Percentiles rank a stretch among this genome's conserved stretches.
Evolutionary conservation across 2,888 invertebrate species (phyloP).

Genomic region (Mythimna loreyi): DNA sequence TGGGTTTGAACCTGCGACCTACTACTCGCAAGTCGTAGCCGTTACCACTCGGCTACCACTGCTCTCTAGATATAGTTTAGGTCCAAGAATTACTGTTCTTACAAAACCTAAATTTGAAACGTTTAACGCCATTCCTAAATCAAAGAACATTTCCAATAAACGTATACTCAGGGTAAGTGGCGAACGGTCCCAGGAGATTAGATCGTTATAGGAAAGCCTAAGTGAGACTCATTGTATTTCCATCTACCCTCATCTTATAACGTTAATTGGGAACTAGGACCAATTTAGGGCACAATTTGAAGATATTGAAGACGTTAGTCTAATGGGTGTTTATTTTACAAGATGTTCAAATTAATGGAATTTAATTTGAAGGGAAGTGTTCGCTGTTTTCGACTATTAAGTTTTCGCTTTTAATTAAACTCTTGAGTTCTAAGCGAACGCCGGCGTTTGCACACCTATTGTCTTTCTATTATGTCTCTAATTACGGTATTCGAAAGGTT

Average conservation of each 20-base stretch:
- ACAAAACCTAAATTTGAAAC: too few relatives aligned
- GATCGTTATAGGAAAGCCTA: slow-evolving; percentile 22
- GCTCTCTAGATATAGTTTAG: too few relatives aligned
- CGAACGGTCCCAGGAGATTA: slow-evolving; percentile 6
- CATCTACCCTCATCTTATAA: slow-evolving; percentile 27
- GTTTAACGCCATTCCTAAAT: slow-evolving; percentile 1
- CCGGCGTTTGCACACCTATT: too few relatives aligned
- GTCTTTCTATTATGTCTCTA: too few relatives aligned
- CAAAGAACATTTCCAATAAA: slow-evolving; percentile 14
- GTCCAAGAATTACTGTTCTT: neutral
- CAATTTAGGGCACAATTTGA: slow-evolving; percentile 12
- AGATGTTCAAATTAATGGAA: neutral
- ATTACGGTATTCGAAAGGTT: too few relatives aligned
- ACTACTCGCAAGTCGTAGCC: too few relatives aligned
- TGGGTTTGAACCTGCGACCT: too few relatives aligned
- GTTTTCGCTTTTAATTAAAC: neutral
- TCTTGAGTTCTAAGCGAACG: too few relatives aligned
- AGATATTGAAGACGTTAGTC: neutral
- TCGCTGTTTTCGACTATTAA: neutral
- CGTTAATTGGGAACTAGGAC: slow-evolving; percentile 14
- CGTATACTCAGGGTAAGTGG: neutral
- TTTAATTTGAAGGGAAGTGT: neutral
- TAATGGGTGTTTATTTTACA: slow-evolving; percentile 1
- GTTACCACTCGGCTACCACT: too few relatives aligned
- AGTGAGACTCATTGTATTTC: slow-evolving; percentile 55